Evolutionary conservation across 2,797 vertebrate genomes (phyloP), one percentile per base, ranked within the genome.

Genomic region (Sylvilagus floridanus): DNA sequence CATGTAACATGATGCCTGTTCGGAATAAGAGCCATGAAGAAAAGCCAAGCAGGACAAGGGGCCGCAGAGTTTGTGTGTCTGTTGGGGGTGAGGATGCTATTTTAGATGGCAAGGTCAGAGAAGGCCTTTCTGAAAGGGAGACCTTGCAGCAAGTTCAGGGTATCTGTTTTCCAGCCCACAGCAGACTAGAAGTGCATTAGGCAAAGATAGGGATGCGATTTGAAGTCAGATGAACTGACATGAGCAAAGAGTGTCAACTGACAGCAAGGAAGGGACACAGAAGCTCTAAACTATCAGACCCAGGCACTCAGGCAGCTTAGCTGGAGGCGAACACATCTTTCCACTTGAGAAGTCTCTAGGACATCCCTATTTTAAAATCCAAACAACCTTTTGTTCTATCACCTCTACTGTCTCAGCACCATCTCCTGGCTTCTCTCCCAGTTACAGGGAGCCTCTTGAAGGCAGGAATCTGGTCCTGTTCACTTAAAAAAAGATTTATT

Each of bases 51-150:
- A 85, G 52, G 28, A n/a, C 26, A 85, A 89, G 30, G 35, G 57
- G 22, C 6, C 42, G 4, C 14, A 77, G 69, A 42, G 42, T 42
- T 52, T 87, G 22, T 57, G n/a, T 16, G 6, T 37, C 54, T 21
- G 19, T 57, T 32, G 13, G 11, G 1, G 54, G 4, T 1, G 26
- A 8, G 6, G 19, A 54, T 63, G 42, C 37, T 94, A 75, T 84
- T 94, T 94, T 88, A 75, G 62, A 66, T 65, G 47, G n/a, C 42
- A 95, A 90, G 57, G 77, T 93, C 72, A 95, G 12, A 91, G 73
- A 93, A 93, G 77, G 57, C 32, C 54, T 81, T 95, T 94, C 66
- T 78, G 77, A 95, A 82, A 92, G 22, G 32, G 47, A 50, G 71
- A 19, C 4, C 7, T 69, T 87, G 47, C 82, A 76, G 42, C 26